Evolutionary conservation across 1,140 invertebrate genomes (phyloP).

Genomic region (Teleogryllus occipitalis): DNA sequence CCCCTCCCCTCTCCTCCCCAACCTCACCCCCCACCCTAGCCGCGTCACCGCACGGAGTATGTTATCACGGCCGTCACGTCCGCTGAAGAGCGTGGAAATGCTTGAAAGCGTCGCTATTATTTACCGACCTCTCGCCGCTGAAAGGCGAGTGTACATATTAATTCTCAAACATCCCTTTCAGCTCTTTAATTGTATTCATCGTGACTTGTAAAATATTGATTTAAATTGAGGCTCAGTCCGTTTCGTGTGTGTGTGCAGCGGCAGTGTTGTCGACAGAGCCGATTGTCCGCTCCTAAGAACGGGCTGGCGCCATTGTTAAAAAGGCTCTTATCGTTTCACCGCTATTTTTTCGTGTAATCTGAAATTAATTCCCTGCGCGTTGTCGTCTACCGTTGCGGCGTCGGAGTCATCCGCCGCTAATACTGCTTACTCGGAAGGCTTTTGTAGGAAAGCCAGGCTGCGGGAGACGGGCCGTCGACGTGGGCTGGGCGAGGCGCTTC

Average conservation of each 20-base stretch:
- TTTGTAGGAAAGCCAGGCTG: neutral
- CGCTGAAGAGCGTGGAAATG: neutral
- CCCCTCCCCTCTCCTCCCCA: neutral
- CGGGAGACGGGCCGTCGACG: too few relatives aligned
- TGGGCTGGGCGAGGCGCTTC: neutral
- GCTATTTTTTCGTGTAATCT: neutral
- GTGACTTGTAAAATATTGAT: slow-evolving; percentile 5
- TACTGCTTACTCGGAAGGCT: neutral
- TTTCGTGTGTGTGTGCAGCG: neutral
- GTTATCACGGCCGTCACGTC: neutral
- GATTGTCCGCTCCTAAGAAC: neutral
- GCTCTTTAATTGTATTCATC: neutral
- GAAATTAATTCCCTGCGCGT: neutral
- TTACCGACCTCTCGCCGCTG: neutral
- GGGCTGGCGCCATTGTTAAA: neutral
- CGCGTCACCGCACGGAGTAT: neutral
- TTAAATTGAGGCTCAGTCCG: neutral
- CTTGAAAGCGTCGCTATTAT: neutral
- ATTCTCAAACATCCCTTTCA: neutral
- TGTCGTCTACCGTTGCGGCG: neutral
- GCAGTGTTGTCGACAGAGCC: neutral
- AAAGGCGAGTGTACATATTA: neutral
- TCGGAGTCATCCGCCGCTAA: neutral
- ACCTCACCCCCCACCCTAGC: neutral
- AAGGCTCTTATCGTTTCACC: neutral